These are phyloP conservation scores for Anagrus nilaparvatae DNA, from an alignment of 1,140 invertebrate genomes.

Conservation along the genomic window DNA sequence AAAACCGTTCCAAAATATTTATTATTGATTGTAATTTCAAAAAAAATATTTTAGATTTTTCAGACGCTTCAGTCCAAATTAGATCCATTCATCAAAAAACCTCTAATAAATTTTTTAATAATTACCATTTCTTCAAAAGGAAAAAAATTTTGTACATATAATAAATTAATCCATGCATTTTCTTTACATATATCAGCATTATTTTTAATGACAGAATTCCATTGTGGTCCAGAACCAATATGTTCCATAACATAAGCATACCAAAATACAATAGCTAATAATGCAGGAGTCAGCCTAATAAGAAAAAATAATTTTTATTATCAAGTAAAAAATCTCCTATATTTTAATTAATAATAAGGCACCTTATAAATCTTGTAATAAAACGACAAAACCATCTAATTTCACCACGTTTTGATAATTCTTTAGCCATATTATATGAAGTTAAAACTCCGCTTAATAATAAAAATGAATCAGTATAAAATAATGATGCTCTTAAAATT, in stretches of 20 bases:
- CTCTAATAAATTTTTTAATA: neutral
- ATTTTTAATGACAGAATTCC: slow-evolving; percentile 49
- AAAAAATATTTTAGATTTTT: neutral
- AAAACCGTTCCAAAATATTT: neutral
- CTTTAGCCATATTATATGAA: slow-evolving; percentile 47
- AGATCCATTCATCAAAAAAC: neutral
- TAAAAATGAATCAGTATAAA: slow-evolving; percentile 56
- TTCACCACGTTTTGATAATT: slow-evolving; percentile 40
- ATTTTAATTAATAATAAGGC: slow-evolving; percentile 15
- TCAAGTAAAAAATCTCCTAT: neutral
- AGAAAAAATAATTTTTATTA: slow-evolving; percentile 10
- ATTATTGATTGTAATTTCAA: neutral
- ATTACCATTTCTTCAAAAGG: slow-evolving; percentile 60
- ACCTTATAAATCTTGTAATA: slow-evolving; percentile 51
- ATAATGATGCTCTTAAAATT: slow-evolving; percentile 47
- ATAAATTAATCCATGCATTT: slow-evolving; percentile 58
- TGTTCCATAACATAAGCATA: slow-evolving; percentile 61
- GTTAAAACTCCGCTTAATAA: slow-evolving; percentile 53
- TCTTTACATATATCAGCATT: slow-evolving; percentile 55
- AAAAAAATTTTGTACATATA: slow-evolving; percentile 62
- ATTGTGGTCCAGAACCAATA: slow-evolving; percentile 56
- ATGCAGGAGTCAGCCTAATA: slow-evolving; percentile 51
- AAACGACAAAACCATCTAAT: slow-evolving; percentile 49
- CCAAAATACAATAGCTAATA: slow-evolving; percentile 55
- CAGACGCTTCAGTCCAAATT: neutral